Evolutionary conservation across 2,113 vertebrate species (phyloP).

Genomic region (Tautogolabrus adspersus): DNA sequence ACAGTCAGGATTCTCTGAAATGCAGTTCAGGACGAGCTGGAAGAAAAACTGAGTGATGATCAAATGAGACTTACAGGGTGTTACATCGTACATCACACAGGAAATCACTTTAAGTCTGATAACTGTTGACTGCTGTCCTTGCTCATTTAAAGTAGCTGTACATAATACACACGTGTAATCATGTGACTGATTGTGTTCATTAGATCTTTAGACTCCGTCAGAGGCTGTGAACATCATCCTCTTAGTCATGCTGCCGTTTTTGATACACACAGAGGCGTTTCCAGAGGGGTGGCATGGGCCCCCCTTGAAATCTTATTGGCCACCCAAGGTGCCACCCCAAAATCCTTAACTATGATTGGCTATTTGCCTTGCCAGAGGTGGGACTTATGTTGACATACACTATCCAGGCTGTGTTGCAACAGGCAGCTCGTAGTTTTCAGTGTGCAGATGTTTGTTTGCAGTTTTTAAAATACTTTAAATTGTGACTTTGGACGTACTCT

Average conservation of each 20-base stretch:
- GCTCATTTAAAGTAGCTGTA: constrained; percentile 1
- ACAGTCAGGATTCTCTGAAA: constrained; percentile 1
- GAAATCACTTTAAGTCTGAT: neutral
- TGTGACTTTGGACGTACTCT: too few relatives aligned
- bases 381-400: too few relatives aligned
- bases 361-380: too few relatives aligned
- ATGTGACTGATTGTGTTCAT: constrained; percentile 43
- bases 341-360: too few relatives aligned
- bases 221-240: neutral
- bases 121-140: neutral
- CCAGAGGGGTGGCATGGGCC: too few relatives aligned
- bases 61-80: neutral
- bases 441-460: too few relatives aligned
- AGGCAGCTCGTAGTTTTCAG: too few relatives aligned
- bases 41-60: neutral
- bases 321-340: too few relatives aligned
- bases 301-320: too few relatives aligned
- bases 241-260: neutral
- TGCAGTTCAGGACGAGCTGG: neutral
- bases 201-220: constrained; percentile 16
- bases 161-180: constrained; percentile 8
- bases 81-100: constrained; percentile 2
- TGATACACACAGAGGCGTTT: neutral
- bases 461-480: too few relatives aligned
- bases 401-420: too few relatives aligned